These are phyloP conservation scores for Papilio polyxenes DNA, from an alignment of 1,140 invertebrate species.

Conservation along the genomic window DNA sequence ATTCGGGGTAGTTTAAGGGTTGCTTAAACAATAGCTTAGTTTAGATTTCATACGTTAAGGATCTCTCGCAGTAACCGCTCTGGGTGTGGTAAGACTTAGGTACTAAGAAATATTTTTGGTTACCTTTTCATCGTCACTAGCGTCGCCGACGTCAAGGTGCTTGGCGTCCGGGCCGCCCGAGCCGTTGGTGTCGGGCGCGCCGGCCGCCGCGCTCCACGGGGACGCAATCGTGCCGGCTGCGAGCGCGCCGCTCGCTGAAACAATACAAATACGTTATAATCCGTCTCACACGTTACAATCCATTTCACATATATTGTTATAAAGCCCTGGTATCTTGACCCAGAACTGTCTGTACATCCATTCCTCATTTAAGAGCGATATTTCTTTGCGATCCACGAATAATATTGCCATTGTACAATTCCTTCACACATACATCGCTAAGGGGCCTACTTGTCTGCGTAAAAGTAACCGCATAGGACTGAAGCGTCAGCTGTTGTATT, in stretches of 20 bases:
- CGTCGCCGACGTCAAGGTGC: conserved; percentile 91
- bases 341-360: neutral
- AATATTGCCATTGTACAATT: too few relatives aligned
- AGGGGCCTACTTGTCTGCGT: too few relatives aligned
- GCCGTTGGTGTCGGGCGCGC: conserved; percentile 86
- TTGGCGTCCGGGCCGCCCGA: conserved; percentile 90
- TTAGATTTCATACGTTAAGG: too few relatives aligned
- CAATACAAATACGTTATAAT: conserved; percentile 41
- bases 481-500: too few relatives aligned
- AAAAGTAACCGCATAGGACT: too few relatives aligned
- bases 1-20: too few relatives aligned
- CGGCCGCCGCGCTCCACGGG: conserved; percentile 90
- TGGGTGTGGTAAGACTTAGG: too few relatives aligned
- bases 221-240: conserved; percentile 93
- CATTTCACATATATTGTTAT: neutral
- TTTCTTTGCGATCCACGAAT: too few relatives aligned
- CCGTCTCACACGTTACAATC: neutral
- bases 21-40: too few relatives aligned
- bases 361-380: too few relatives aligned
- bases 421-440: too few relatives aligned
- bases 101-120: conserved; percentile 1
- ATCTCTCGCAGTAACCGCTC: too few relatives aligned
- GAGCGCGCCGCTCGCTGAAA: conserved; percentile 84
- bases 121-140: conserved; percentile 85
- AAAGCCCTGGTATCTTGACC: neutral